Conservation (phyloP, 1,140 invertebrate species). For the Zaprionus davidi region DNA sequence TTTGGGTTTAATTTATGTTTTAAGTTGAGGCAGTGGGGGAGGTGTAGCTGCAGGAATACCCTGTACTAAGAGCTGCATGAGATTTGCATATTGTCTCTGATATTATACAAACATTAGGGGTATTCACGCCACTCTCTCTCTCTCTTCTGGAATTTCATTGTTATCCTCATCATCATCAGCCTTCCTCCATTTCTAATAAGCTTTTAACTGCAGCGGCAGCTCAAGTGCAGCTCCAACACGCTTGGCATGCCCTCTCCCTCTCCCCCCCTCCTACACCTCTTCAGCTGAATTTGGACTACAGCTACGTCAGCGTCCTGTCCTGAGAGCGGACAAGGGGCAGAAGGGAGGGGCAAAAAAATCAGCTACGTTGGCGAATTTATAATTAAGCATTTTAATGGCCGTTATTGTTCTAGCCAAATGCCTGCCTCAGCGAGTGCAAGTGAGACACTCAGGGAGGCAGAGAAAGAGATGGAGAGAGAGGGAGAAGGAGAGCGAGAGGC, state of each 20-base stretch:
- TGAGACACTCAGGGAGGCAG: constrained; percentile 6
- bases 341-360: constrained; percentile 51
- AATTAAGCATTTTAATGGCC: constrained; percentile 83
- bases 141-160: constrained; percentile 7
- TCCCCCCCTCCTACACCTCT: not conserved
- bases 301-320: constrained; percentile 30
- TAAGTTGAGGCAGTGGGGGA: not conserved
- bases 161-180: not conserved
- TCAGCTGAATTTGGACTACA: not conserved
- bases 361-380: constrained; percentile 82
- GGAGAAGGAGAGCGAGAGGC: not conserved
- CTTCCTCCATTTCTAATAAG: constrained; percentile 40
- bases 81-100: not conserved
- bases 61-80: not conserved
- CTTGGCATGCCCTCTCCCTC: too few species aligned
- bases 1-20: not conserved
- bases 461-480: not conserved
- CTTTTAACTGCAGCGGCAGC: constrained; percentile 30
- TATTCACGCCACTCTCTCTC: not conserved
- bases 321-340: not conserved
- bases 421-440: constrained; percentile 13
- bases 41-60: not conserved
- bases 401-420: constrained; percentile 75
- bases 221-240: constrained; percentile 45
- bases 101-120: not conserved